These are phyloP conservation scores for Invenusta paracnida DNA, from an alignment of 2,888 invertebrate species.

Conservation along the genomic window DNA sequence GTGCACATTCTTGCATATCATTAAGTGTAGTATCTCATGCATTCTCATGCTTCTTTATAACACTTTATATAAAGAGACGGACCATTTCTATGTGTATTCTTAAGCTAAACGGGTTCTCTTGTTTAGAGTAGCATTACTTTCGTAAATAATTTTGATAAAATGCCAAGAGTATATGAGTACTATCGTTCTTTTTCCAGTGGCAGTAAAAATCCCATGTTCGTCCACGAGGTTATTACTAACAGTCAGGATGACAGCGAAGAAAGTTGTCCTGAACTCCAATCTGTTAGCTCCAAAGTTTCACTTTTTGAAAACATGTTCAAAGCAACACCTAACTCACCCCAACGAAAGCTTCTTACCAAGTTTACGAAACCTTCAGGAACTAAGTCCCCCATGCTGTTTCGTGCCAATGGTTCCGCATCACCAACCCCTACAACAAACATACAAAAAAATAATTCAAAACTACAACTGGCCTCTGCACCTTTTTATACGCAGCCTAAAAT, in stretches of 20 bases:
- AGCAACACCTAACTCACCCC: too few relatives aligned
- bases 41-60: neutral
- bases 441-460: neutral
- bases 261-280: neutral
- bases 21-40: neutral
- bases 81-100: neutral
- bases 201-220: neutral
- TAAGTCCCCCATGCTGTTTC: too few relatives aligned
- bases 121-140: neutral
- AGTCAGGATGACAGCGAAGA: neutral
- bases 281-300: neutral
- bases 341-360: too few relatives aligned
- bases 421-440: neutral
- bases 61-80: neutral
- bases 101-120: neutral
- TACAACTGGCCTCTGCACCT: neutral
- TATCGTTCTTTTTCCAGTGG: neutral
- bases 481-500: neutral
- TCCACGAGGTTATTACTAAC: neutral
- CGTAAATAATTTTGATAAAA: neutral
- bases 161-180: slow-evolving; percentile 6
- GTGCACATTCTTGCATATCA: slow-evolving; percentile 24
- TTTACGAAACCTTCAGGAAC: too few relatives aligned
- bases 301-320: neutral
- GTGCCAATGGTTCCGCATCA: too few relatives aligned